Base-by-base conservation (phyloP, 2,888 invertebrate species). In the Caenorhabditis plicata region DNA sequence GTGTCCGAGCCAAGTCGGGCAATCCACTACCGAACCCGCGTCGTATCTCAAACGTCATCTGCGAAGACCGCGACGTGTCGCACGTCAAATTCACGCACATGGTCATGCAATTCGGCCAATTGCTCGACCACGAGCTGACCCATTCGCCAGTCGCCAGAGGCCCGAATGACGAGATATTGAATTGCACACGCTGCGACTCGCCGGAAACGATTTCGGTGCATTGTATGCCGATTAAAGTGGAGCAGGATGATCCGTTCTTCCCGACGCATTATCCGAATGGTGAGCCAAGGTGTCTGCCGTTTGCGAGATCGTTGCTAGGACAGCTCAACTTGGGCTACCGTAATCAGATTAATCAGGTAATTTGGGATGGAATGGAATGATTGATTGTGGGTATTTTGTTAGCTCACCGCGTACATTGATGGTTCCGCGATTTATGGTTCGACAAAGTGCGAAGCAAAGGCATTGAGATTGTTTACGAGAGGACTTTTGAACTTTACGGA, bases 41-140 rank as follows among this genome's bases (percentile, higher is more conserved):
- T 39, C 33, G 64, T 25, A 70, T 80, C 15, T 80, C 78, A 13
- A 81, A 81, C 57, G 56, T 68, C 2, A 73, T 81, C 13, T 80
- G 81, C 47, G 68, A 73, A 23, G 77, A 78, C 43, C 47, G 60
- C 15, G 70, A 69, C 35, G 44, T 74, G 5, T 67, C 67, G 7
- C 80, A 81, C 54, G 68, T 73, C 20, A 76, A 77, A 40, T 81
- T 74, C 68, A 77, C 81, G 7, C 80, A 80, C 44, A 80, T 81
- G 81, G 74, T 90, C 40, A 94, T 95, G 94, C 93, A 93, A 84
- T 93, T 88, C 78, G 93, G 92, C 0, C 93, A 94, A 82, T 88
- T 95, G 76, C 82, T 93, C 13, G 93, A 93, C 82, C 93, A 93
- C 83, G 93, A 79, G 47, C 51, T 79, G 54, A 79, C 79, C 1